A percentile compares a stretch with the other conserved stretches of the same genome.
phyloP scores from a whole-genome alignment of 2,113 vertebrate species.

The Laticauda laticaudata region DNA sequence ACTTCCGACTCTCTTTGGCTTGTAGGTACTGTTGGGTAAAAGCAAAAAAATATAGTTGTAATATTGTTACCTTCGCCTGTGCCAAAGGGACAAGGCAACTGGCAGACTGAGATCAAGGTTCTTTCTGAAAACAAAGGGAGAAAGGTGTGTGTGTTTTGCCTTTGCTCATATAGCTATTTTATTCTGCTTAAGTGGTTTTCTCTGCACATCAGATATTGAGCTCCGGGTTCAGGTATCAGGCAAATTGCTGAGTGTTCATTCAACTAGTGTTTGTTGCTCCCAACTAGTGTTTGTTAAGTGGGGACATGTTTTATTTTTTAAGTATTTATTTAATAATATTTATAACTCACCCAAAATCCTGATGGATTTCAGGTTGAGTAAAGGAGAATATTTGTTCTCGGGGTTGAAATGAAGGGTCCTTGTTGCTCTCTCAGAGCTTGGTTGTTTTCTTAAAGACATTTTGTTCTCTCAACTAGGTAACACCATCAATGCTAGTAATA shows the following conservation, averaged over 20 bases:
- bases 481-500: too few species aligned
- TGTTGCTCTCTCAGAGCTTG: too few species aligned
- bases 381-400: too few species aligned
- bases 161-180: background rate
- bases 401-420: too few species aligned
- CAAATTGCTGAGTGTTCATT: background rate
- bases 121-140: constrained; percentile 25
- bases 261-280: background rate
- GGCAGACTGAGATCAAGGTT: background rate
- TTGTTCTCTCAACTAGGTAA: too few species aligned
- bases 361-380: background rate
- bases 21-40: too few species aligned
- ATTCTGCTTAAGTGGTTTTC: background rate
- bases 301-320: background rate
- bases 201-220: constrained; percentile 36
- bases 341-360: background rate
- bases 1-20: too few species aligned
- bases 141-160: background rate
- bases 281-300: background rate
- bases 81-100: background rate
- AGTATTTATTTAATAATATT: background rate
- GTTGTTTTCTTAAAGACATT: too few species aligned
- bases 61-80: too few species aligned
- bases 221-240: background rate
- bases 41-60: too few species aligned